phyloP scores from a whole-genome alignment of 2,888 invertebrate genomes.

The Hyalella azteca region DNA sequence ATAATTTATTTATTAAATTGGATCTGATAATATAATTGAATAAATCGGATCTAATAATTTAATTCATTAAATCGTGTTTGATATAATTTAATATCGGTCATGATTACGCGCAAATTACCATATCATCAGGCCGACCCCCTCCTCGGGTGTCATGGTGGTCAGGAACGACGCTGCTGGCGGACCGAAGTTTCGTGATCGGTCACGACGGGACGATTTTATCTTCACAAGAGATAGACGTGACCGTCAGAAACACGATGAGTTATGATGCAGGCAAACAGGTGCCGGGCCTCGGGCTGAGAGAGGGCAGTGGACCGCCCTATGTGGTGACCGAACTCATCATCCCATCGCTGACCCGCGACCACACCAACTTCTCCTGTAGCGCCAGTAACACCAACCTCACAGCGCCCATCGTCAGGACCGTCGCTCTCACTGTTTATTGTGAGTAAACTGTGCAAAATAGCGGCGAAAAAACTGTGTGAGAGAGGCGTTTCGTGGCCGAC shows the following conservation, averaged over 20 bases:
- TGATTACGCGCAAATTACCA: no score
- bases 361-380: constrained; percentile 50
- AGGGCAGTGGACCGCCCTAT: not conserved
- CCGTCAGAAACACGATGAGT: not conserved
- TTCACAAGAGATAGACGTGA: constrained; percentile 38
- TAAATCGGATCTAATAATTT: no score
- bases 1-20: no score
- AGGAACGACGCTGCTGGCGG: constrained; percentile 42
- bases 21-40: no score
- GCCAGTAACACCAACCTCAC: constrained; percentile 51
- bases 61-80: no score
- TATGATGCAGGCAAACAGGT: constrained; percentile 20
- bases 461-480: no score
- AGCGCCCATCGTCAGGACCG: constrained; percentile 39
- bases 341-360: constrained; percentile 44
- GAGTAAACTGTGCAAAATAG: no score
- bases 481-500: no score
- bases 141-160: constrained; percentile 53
- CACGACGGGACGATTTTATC: constrained; percentile 41
- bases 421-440: constrained; percentile 39
- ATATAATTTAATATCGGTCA: no score
- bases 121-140: constrained; percentile 43
- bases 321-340: constrained; percentile 45
- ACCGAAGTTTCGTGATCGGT: constrained; percentile 42
- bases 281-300: constrained; percentile 30